phyloP scores from a whole-genome alignment of 1,140 invertebrate genomes.

The Leptoteleia sp. region DNA sequence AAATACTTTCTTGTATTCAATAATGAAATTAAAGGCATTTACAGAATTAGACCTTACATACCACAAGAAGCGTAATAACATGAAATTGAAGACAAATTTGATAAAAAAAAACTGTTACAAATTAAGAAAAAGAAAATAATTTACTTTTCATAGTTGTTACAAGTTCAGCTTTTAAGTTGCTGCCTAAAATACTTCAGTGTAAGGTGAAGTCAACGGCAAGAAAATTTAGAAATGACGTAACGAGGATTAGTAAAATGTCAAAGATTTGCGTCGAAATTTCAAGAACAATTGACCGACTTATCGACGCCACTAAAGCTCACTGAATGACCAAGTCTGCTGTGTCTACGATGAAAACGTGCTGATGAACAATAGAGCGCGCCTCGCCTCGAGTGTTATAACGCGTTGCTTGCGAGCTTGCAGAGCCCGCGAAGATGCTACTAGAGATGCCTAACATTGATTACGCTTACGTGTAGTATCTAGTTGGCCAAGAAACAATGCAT shows the following conservation, averaged over 20 bases:
- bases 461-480: constrained; percentile 75
- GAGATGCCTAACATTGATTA: constrained; percentile 78
- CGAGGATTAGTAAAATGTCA: constrained; percentile 21
- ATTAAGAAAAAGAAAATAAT: too few species aligned
- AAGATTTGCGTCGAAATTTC: constrained; percentile 11
- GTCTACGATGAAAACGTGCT: constrained; percentile 69
- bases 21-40: too few species aligned
- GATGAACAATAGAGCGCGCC: constrained; percentile 69
- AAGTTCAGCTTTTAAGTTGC: too few species aligned
- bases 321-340: constrained; percentile 39
- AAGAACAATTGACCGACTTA: constrained; percentile 56
- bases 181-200: too few species aligned
- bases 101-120: too few species aligned
- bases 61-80: too few species aligned
- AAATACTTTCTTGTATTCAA: too few species aligned
- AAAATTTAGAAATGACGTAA: constrained; percentile 34
- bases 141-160: too few species aligned
- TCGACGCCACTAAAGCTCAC: constrained; percentile 8
- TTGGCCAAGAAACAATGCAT: constrained; percentile 63
- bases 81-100: too few species aligned
- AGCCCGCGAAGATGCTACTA: constrained; percentile 63
- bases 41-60: too few species aligned
- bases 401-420: constrained; percentile 54
- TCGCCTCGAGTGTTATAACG: constrained; percentile 69
- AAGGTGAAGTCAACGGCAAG: too few species aligned